These are phyloP conservation scores for Aurelia aurita DNA, from an alignment of 30 jellyfish, hydroid and myxozoan genomes.

Conservation along the genomic window DNA sequence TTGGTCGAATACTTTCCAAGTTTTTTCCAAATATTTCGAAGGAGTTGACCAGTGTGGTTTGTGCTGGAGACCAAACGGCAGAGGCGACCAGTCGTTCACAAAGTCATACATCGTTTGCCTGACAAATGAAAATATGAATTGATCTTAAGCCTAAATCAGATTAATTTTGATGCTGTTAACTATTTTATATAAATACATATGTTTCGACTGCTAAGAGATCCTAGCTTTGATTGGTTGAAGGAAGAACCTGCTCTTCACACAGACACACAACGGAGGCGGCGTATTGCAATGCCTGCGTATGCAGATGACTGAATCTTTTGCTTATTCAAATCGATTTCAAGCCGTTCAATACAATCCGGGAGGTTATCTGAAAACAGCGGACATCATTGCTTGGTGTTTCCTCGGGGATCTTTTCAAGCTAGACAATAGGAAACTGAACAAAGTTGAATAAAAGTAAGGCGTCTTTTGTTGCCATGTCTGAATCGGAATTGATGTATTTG, in stretches of 20 bases:
- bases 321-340: too few species aligned
- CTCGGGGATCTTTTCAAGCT: slow-evolving; percentile 52
- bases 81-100: slow-evolving; percentile 80
- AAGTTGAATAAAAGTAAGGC: slow-evolving; percentile 43
- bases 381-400: slow-evolving; percentile 67
- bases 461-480: slow-evolving; percentile 66
- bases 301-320: too few species aligned
- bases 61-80: slow-evolving; percentile 28
- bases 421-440: slow-evolving; percentile 48
- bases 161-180: slow-evolving; percentile 58
- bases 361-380: slow-evolving; percentile 58
- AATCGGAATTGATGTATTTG: slow-evolving; percentile 47
- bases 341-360: not conserved
- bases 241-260: too few species aligned
- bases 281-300: too few species aligned
- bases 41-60: slow-evolving; percentile 35
- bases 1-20: slow-evolving; percentile 27
- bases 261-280: too few species aligned
- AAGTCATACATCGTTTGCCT: slow-evolving; percentile 89
- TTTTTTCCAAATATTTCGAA: slow-evolving; percentile 22
- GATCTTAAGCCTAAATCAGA: slow-evolving; percentile 35
- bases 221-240: too few species aligned
- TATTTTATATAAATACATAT: slow-evolving; percentile 21
- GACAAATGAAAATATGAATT: slow-evolving; percentile 26
- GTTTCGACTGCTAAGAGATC: not conserved